Evolutionary conservation across 2,113 vertebrate genomes (phyloP).

Genomic region (Urocolius indicus): DNA sequence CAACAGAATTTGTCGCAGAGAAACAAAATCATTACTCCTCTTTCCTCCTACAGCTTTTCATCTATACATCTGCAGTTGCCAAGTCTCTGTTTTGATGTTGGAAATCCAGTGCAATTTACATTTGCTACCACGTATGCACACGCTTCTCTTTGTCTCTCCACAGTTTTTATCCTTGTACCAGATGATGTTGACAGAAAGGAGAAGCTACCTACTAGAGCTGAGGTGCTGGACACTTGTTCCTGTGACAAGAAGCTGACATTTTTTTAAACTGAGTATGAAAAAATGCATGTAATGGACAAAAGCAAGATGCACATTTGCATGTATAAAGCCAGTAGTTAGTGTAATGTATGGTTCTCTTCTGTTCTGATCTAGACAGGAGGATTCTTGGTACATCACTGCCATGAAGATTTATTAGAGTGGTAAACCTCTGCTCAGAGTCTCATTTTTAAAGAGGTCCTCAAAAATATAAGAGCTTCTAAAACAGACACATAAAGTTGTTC

Average conservation of each 20-base stretch:
- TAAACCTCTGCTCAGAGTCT: neutral
- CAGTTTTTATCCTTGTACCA: neutral
- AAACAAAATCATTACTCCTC: neutral
- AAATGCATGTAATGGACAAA: neutral
- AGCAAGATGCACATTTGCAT: neutral
- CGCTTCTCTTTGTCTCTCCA: neutral
- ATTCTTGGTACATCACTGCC: neutral
- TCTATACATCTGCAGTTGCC: neutral
- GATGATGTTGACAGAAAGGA: neutral
- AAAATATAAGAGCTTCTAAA: neutral
- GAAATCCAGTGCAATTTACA: neutral
- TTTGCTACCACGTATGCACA: neutral
- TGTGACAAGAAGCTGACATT: neutral
- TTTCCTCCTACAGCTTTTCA: neutral
- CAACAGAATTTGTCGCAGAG: neutral
- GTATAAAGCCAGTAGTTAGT: neutral
- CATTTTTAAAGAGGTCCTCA: neutral
- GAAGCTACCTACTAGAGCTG: neutral
- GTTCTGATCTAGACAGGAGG: neutral
- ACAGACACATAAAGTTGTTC: neutral
- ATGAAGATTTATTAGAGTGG: neutral
- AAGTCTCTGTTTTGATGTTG: neutral
- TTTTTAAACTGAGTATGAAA: neutral
- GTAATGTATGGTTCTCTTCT: neutral
- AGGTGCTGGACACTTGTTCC: neutral